These are phyloP conservation scores for Clostera curtula DNA, from an alignment of 2,888 invertebrate genomes.

Conservation along the genomic window DNA sequence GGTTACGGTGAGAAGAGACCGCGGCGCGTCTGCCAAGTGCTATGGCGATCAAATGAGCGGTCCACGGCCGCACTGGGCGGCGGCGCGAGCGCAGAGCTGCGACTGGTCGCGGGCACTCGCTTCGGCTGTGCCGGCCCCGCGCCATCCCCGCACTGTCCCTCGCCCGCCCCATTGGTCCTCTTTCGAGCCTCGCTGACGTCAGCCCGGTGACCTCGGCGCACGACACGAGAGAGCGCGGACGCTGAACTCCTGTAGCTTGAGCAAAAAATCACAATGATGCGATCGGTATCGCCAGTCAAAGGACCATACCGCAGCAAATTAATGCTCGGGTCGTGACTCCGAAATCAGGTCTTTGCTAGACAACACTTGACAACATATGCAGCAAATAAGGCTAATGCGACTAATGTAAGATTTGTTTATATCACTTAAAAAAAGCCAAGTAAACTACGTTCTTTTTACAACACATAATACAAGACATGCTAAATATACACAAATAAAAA, in stretches of 20 bases:
- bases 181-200: slow-evolving; percentile 56
- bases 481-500: no score
- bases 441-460: no score
- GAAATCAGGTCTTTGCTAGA: no score
- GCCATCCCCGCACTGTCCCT: slow-evolving; percentile 24
- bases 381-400: no score
- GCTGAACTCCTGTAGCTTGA: slow-evolving; percentile 3
- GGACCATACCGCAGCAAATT: not conserved
- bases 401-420: no score
- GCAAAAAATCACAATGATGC: slow-evolving; percentile 2
- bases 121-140: slow-evolving; percentile 30
- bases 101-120: slow-evolving; percentile 45
- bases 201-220: slow-evolving; percentile 36
- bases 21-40: slow-evolving; percentile 48
- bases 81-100: slow-evolving; percentile 50
- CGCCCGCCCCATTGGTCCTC: slow-evolving; percentile 41
- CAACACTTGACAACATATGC: no score
- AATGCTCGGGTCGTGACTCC: no score
- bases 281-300: not conserved
- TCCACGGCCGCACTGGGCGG: slow-evolving; percentile 52
- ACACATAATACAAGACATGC: no score
- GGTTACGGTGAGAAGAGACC: slow-evolving; percentile 62
- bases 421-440: no score
- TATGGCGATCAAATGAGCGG: slow-evolving; percentile 35
- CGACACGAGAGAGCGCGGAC: slow-evolving; percentile 19